Percentiles rank a stretch among this genome's conserved stretches.
Conservation (phyloP, 2,797 vertebrate species). For the Enteromius unitaeniatus region DNA sequence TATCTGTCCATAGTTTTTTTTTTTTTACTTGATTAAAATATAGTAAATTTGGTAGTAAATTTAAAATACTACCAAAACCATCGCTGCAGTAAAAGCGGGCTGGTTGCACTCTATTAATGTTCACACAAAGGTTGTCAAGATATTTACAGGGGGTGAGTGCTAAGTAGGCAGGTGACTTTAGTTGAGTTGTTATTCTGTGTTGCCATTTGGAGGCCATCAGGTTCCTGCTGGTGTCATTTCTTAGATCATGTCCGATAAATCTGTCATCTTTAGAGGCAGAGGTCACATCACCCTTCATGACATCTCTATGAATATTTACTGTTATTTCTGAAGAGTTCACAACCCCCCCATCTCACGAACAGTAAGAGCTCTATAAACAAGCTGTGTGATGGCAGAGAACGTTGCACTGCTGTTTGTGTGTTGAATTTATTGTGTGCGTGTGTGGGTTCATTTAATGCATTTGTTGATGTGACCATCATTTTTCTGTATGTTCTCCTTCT, state of each 20-base stretch:
- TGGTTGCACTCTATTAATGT: background rate
- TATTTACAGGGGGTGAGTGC: background rate
- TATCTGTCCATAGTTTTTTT: background rate
- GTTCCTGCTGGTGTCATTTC: background rate
- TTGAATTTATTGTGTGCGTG: constrained; percentile 23
- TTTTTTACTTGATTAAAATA: background rate
- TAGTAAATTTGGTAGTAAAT: no score
- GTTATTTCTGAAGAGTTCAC: constrained; percentile 31
- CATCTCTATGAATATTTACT: constrained; percentile 35
- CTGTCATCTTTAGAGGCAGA: constrained; percentile 4
- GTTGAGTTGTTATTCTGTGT: background rate
- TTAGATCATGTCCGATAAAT: constrained; percentile 1
- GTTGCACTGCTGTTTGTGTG: constrained; percentile 15
- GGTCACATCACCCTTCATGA: constrained; percentile 16
- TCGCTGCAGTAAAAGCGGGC: background rate
- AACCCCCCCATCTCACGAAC: background rate
- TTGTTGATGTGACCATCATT: constrained; percentile 26
- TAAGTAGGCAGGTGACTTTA: background rate
- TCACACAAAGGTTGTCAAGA: background rate
- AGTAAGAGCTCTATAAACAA: constrained; percentile 3
- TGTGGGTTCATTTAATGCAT: constrained; percentile 27
- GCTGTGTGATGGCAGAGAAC: background rate
- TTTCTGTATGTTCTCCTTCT: constrained; percentile 28
- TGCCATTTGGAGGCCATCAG: background rate
- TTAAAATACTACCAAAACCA: background rate